Conservation (phyloP, 64 coral and sea anemone genomes). For the Anthopleura sola region DNA sequence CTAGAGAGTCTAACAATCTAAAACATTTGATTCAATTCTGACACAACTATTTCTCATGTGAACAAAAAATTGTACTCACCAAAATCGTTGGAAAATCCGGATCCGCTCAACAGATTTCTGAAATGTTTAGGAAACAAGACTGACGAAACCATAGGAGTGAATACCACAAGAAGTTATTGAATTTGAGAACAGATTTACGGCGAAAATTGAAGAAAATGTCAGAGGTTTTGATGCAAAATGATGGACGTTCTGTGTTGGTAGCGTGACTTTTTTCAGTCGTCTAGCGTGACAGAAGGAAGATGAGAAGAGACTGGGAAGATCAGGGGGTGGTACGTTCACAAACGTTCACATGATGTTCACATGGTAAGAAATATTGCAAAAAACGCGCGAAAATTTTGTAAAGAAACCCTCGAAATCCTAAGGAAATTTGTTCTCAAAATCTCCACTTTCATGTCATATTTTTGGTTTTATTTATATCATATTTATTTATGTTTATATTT, state of each 20-base stretch:
- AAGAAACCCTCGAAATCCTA: too few species aligned
- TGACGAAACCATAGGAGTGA: not conserved
- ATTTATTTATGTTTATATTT: too few species aligned
- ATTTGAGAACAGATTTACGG: not conserved
- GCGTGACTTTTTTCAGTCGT: too few species aligned
- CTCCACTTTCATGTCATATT: too few species aligned
- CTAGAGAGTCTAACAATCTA: not conserved
- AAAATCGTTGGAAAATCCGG: not conserved
- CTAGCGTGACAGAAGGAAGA: not conserved
- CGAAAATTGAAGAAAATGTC: not conserved
- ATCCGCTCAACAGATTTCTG: not conserved
- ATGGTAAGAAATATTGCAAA: not conserved
- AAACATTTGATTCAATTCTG: not conserved
- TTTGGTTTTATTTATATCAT: too few species aligned
- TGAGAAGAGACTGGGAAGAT: not conserved
- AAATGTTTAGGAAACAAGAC: not conserved
- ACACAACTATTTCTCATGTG: not conserved
- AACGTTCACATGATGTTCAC: not conserved
- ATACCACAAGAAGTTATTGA: not conserved
- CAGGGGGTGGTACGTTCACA: not conserved
- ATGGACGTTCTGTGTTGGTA: not conserved
- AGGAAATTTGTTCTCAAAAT: too few species aligned
- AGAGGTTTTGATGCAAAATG: not conserved
- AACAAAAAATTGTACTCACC: not conserved
- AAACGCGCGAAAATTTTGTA: not conserved